Percentiles rank a stretch among this genome's conserved stretches.
Conservation (phyloP, 53 echinoderm and acorn worm genomes). For the Luidia sarsii region DNA sequence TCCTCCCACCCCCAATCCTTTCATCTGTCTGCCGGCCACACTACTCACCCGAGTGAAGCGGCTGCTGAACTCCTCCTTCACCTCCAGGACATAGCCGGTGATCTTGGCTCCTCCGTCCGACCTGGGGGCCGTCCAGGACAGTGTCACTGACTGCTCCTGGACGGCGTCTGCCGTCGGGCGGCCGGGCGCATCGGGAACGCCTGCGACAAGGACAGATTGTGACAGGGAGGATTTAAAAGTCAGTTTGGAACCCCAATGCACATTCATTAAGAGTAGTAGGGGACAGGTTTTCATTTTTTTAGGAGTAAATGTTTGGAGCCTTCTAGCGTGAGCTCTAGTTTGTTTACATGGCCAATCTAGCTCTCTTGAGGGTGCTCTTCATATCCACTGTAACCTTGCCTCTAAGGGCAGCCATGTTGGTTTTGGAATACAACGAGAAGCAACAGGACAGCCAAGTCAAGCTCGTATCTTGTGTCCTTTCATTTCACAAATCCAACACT, state of each 20-base stretch:
- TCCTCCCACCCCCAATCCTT: too few relatives aligned
- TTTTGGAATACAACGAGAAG: too few relatives aligned
- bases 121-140: slow-evolving; percentile 78
- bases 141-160: slow-evolving; percentile 70
- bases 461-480: too few relatives aligned
- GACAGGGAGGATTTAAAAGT: too few relatives aligned
- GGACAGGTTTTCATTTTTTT: neutral
- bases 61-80: slow-evolving; percentile 78
- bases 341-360: too few relatives aligned
- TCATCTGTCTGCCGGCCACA: too few relatives aligned
- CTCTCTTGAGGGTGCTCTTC: too few relatives aligned
- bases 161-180: slow-evolving; percentile 66
- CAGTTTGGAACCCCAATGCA: too few relatives aligned
- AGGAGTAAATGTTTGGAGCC: neutral
- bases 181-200: slow-evolving; percentile 84
- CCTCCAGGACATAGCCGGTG: slow-evolving; percentile 78
- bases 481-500: too few relatives aligned
- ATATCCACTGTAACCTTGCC: too few relatives aligned
- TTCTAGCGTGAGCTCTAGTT: neutral
- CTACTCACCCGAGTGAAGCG: slow-evolving; percentile 62
- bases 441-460: too few relatives aligned
- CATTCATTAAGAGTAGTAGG: neutral
- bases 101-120: slow-evolving; percentile 91
- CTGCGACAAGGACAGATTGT: slow-evolving; percentile 50
- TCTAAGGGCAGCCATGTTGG: too few relatives aligned